Base-by-base conservation (phyloP, 1,140 invertebrate species). In the Medauroidea extradentata region DNA sequence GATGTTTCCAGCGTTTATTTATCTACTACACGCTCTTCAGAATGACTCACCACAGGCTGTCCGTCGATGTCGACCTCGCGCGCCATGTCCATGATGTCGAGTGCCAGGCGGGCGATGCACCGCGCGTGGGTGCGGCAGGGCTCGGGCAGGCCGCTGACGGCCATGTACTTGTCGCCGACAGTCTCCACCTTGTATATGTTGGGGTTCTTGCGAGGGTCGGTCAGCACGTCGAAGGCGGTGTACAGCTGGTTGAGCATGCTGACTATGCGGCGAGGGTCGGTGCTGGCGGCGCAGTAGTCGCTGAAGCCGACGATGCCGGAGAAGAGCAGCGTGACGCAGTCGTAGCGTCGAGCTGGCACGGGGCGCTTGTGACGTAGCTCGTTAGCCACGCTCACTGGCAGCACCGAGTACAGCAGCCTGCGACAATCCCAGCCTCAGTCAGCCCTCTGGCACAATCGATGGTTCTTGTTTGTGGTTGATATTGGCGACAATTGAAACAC, bases 111-210 rank as follows among this genome's bases (percentile, higher is more conserved):
- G 0, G 91, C 94, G 66, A 99, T 97, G 71, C 93, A 95, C 66
- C 88, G 86, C 19, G 96, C 94, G 72, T 99, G 96, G 48, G 86
- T 87, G 59, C 85, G 83, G 74, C 93, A 94, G 14, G 88, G 87
- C 69, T 98, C 95, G 1, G 96, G 96, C 48, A 99, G 78, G 18
- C 96, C 96, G 65, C 94, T 97, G 4, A 98, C 94, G 1, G 95
- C 94, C 96, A 99, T 98, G 75, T 99, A 99, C 73, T 98, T 98
- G 77, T 99, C 96, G 65, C 96, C 96, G 19, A 98, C 92, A n/a
- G 96, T 99, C 79, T 99, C 96, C 39, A 99, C 96, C 88, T 97
- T 98, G 73, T 96, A 98, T 44, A 97, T 91, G 71, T 94, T 91
- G 9, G 92, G 89, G 76, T 96, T 94, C 53, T 87, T 85, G 67